Percentiles rank a stretch among this genome's conserved stretches.
phyloP scores from a whole-genome alignment of 2,113 vertebrate genomes.

The Engraulis encrasicolus region DNA sequence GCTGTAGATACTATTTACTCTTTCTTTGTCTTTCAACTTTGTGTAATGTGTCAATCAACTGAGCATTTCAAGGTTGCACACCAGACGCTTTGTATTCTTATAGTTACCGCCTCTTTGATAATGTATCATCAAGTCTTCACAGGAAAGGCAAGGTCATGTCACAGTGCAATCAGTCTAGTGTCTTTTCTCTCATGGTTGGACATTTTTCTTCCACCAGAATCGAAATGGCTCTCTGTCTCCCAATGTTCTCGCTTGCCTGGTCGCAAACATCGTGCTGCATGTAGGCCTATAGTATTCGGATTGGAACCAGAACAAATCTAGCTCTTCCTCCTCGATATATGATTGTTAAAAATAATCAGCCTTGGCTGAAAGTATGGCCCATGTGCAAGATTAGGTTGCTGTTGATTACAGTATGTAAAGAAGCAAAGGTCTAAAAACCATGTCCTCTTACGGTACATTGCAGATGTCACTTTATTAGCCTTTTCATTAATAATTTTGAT shows the following conservation, averaged over 20 bases:
- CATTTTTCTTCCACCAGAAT: background rate
- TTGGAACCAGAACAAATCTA: background rate
- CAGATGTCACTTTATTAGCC: background rate
- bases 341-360: background rate
- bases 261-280: background rate
- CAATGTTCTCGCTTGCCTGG: background rate
- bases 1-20: background rate
- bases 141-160: background rate
- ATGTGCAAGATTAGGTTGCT: background rate
- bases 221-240: background rate
- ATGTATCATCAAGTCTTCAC: background rate
- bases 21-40: background rate
- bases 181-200: background rate
- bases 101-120: background rate
- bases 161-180: constrained; percentile 8
- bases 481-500: no score
- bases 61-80: background rate
- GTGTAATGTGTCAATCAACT: background rate
- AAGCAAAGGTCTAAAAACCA: no score
- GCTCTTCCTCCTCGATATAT: background rate
- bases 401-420: background rate
- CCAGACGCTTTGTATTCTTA: background rate
- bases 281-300: background rate
- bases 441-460: background rate
- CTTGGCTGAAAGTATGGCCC: background rate